Evolutionary conservation across 2,797 vertebrate species (phyloP), one percentile per base, ranked within the genome.

Genomic region (Onychomys torridus): DNA sequence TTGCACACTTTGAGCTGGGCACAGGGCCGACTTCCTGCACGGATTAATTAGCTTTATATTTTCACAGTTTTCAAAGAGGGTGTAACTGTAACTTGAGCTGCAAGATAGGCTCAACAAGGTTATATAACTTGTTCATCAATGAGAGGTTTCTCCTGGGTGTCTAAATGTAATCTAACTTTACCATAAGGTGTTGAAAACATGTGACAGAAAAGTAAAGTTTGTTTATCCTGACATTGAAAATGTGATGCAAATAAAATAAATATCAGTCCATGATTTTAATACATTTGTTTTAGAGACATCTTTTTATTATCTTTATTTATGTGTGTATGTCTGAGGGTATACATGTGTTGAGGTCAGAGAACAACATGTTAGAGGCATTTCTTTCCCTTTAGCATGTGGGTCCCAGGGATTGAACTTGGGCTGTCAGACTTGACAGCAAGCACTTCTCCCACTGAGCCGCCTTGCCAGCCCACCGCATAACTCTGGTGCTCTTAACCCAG

Each of bases 221-320:
- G 79, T 57, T 86, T 93, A 92, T 87, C 82, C 37, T 88, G 95
- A 96, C 37, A 73, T 2, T 86, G 25, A 96, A 93, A 57, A 89
- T 7, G 1, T 3, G 1, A n/a, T 23, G 17, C 32, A 71, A 67
- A 67, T 55, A 94, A 87, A 76, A 17, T 13, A 32, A 32, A 6
- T 32, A 32, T 19, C n/a, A 29, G 25, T 57, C 19, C 5, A 8
- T 40, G 7, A 21, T 12, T 55, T 55, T 55, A 11, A 52, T 29
- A 73, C 19, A 14, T 40, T 71, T 71, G 10, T 23, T n/a, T n/a
- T 52, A 40, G 37, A 11, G 19, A 34, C 32, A 71, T 27, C 27
- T 55, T 69, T 40, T 88, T 57, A 88, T 57, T 57, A 21, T 49
- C 14, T 73, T 32, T 40, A 40, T 7, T 40, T 40, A 29, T 32